phyloP scores from a whole-genome alignment of 1,140 invertebrate genomes.

The Dendroctonus valens region DNA sequence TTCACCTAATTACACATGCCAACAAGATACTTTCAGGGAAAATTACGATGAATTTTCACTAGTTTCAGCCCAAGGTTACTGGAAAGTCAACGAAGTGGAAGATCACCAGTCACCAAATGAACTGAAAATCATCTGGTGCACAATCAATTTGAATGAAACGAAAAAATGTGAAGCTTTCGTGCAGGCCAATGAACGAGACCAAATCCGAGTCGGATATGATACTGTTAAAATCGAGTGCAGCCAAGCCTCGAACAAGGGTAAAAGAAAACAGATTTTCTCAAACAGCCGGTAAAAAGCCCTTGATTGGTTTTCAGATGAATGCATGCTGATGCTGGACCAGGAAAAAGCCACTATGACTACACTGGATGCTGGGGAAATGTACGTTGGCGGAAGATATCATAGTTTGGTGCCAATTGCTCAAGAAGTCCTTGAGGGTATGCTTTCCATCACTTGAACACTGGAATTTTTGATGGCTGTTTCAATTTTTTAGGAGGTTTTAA shows the following conservation, averaged over 20 bases:
- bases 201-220: slow-evolving; percentile 59
- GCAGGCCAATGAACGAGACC: slow-evolving; percentile 63
- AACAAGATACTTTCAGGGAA: no score
- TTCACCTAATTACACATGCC: neutral
- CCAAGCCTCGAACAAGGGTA: slow-evolving; percentile 52
- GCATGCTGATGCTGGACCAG: slow-evolving; percentile 73
- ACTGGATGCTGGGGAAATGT: slow-evolving; percentile 90
- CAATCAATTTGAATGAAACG: slow-evolving; percentile 68
- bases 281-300: neutral
- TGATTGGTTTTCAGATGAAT: slow-evolving; percentile 60
- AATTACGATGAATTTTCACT: neutral
- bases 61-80: slow-evolving; percentile 41
- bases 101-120: slow-evolving; percentile 26
- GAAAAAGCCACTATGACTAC: slow-evolving; percentile 81
- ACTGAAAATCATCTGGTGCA: slow-evolving; percentile 69
- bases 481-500: slow-evolving; percentile 51
- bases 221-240: slow-evolving; percentile 65
- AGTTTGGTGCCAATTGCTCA: slow-evolving; percentile 89
- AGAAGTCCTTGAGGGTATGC: slow-evolving; percentile 59
- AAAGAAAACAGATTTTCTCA: neutral
- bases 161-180: slow-evolving; percentile 75
- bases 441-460: neutral
- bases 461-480: neutral
- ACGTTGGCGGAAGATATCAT: slow-evolving; percentile 87
- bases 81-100: slow-evolving; percentile 39